A percentile compares a stretch with the other conserved stretches of the same genome.
phyloP scores from a whole-genome alignment of 2,113 vertebrate genomes.

The Formicarius rufipectus region DNA sequence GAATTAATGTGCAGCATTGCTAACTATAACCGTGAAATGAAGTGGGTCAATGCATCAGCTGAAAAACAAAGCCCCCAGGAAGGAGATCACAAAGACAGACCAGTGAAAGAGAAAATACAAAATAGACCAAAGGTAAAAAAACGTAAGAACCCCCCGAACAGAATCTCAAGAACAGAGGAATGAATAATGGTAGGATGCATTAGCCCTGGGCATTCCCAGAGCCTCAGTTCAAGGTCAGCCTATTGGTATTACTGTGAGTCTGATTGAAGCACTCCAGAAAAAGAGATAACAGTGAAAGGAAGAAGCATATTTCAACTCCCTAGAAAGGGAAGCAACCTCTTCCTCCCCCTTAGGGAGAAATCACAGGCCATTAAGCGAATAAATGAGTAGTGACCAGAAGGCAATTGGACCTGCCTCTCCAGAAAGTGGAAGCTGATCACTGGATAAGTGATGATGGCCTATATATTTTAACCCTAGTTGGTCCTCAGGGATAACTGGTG shows the following conservation, averaged over 20 bases:
- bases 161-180: background rate
- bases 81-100: background rate
- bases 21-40: background rate
- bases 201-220: background rate
- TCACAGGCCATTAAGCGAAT: background rate
- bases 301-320: background rate
- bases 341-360: background rate
- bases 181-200: background rate
- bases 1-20: background rate
- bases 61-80: background rate
- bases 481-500: background rate
- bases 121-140: background rate
- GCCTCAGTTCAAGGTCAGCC: background rate
- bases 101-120: background rate
- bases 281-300: background rate
- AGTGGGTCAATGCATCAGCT: background rate
- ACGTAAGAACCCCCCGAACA: background rate
- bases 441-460: background rate
- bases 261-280: background rate
- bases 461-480: background rate
- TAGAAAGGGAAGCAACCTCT: background rate
- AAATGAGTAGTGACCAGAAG: rapidly evolving
- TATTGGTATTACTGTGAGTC: background rate
- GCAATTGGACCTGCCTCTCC: background rate
- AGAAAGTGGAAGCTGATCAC: background rate